phyloP scores from a whole-genome alignment of 2,113 vertebrate genomes.

The Anguilla rostrata region DNA sequence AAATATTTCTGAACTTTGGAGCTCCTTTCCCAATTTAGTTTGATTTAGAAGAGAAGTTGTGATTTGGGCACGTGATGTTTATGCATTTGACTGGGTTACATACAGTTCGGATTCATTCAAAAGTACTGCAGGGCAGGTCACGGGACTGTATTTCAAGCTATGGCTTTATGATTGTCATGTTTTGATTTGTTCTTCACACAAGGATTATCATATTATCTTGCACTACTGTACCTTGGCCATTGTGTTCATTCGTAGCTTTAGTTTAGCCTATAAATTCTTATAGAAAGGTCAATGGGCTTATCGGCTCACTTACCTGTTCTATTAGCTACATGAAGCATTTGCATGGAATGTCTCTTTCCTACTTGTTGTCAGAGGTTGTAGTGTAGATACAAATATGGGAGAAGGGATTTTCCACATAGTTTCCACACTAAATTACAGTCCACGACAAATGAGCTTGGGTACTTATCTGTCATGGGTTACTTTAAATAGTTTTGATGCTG shows the following conservation, averaged over 20 bases:
- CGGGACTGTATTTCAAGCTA: not conserved
- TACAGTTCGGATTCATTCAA: not conserved
- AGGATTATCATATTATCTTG: not conserved
- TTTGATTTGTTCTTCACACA: slow-evolving; percentile 19
- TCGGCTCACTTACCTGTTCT: slow-evolving; percentile 4
- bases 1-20: not conserved
- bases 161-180: not conserved
- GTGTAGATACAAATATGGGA: slow-evolving; percentile 42
- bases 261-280: slow-evolving; percentile 25
- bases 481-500: not conserved
- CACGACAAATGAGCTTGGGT: not conserved
- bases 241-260: not conserved
- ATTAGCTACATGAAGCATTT: slow-evolving; percentile 34
- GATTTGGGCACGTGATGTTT: not conserved
- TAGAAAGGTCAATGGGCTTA: slow-evolving; percentile 33
- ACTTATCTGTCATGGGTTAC: not conserved
- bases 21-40: not conserved
- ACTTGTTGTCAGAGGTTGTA: not conserved
- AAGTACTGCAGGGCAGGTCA: not conserved
- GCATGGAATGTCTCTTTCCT: slow-evolving; percentile 43
- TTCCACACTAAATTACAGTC: not conserved
- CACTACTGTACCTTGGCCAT: not conserved
- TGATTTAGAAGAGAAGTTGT: not conserved
- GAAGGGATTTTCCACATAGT: slow-evolving; percentile 28
- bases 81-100: no score